Evolutionary conservation across 1,140 invertebrate species (phyloP), one percentile per base, ranked within the genome.

Genomic region (Plutomurus gul): DNA sequence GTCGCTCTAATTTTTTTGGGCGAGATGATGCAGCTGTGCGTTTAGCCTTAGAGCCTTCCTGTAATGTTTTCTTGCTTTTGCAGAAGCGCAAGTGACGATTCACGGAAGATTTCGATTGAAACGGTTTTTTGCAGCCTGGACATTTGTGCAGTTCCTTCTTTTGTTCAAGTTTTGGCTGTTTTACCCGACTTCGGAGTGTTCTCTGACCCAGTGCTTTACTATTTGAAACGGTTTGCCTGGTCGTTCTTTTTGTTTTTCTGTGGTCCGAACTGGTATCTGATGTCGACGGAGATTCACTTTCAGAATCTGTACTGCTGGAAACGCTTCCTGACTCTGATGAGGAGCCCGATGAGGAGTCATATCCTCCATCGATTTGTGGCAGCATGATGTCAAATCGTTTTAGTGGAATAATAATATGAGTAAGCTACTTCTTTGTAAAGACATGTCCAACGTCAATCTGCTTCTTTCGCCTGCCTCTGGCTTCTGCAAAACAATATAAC

Each of bases 141-240:
- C 78, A 84, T 60, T 70, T 70, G 20, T 77, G 65, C 13, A 76
- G 43, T 73, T 72, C 20, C 10, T 74, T 80, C 27, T 70, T 75
- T 20, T 39, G 10, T 72, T 56, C 22, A 4, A 72, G 20, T 43
- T 92, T 92, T 84, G 93, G 92, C 46, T 91, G 90, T 83, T 92
- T 91, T 76, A 91, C 90, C 60, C 87, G 86, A 77, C 65, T 70
- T n/a, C 36, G 11, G 11, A 40, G 20, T 25, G 43, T 27, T 70
- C 56, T 56, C 22, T 75, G 18, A 11, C n/a, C 39, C 7, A 65
- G 8, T 2, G 56, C 56, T 36, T 65, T 65, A n/a, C 56, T 65
- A n/a, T 65, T 65, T 0, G 56, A 65, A 4, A 65, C 16, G n/a
- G 56, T 65, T n/a, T 65, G 56, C 1, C 56, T 25, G 13, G 56